Conservation (phyloP, 2,888 invertebrate genomes). For the Digitonthophagus gazella region DNA sequence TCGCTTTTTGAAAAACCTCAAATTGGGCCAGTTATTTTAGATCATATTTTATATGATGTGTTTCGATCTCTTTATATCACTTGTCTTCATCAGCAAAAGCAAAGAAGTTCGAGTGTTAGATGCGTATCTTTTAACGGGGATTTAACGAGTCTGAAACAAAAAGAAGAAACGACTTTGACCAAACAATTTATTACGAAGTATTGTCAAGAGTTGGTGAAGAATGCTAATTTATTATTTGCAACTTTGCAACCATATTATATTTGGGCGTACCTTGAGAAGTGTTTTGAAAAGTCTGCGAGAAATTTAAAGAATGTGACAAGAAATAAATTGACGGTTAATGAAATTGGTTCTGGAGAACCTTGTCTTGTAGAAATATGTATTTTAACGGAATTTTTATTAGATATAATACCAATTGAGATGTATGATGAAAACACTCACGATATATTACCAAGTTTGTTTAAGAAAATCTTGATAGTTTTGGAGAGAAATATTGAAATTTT, state of each 20-base stretch:
- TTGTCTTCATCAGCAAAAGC: constrained; percentile 52
- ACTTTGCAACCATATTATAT: constrained; percentile 82
- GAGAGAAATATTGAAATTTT: constrained; percentile 58
- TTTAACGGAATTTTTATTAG: constrained; percentile 71
- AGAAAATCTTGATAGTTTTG: constrained; percentile 62
- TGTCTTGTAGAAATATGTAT: constrained; percentile 68
- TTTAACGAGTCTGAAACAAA: constrained; percentile 45
- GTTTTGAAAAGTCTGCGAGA: constrained; percentile 56
- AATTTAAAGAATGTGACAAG: constrained; percentile 36
- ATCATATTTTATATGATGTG: constrained; percentile 74
- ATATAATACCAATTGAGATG: constrained; percentile 72
- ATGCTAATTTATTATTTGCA: constrained; percentile 79
- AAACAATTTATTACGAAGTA: constrained; percentile 49
- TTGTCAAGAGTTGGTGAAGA: constrained; percentile 72
- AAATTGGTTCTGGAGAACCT: constrained; percentile 65
- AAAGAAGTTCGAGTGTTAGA: constrained; percentile 42
- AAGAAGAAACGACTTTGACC: constrained; percentile 40
- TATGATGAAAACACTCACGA: constrained; percentile 75
- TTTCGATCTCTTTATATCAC: constrained; percentile 63
- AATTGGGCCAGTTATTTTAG: constrained; percentile 75
- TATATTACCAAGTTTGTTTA: constrained; percentile 73
- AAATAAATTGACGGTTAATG: constrained; percentile 40
- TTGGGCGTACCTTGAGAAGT: constrained; percentile 74
- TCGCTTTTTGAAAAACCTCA: constrained; percentile 85
- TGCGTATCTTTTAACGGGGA: constrained; percentile 51